These are phyloP conservation scores for Volucella bombylans DNA, from an alignment of 2,888 invertebrate genomes.

Conservation along the genomic window DNA sequence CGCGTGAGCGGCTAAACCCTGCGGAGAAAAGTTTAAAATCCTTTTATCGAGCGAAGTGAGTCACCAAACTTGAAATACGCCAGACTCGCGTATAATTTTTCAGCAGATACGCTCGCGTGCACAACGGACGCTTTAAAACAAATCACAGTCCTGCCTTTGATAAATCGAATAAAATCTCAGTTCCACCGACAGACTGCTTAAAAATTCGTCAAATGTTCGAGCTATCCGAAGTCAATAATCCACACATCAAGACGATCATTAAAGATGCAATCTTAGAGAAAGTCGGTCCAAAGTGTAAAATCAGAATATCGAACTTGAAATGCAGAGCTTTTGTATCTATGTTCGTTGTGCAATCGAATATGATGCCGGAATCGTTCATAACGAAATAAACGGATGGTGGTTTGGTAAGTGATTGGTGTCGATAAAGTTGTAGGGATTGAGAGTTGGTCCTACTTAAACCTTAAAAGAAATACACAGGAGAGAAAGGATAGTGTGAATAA, in stretches of 20 bases:
- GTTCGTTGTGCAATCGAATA: constrained; percentile 92
- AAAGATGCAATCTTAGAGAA: constrained; percentile 96
- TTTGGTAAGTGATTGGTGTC: no score
- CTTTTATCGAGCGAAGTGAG: constrained; percentile 81
- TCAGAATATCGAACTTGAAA: constrained; percentile 95
- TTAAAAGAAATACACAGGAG: no score
- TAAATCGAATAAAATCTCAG: constrained; percentile 81
- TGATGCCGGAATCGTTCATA: constrained; percentile 88
- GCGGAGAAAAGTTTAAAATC: no score
- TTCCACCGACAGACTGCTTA: constrained; percentile 95
- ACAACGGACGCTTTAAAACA: constrained; percentile 84
- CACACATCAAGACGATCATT: constrained; percentile 86
- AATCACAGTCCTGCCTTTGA: constrained; percentile 98
- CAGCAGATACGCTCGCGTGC: constrained; percentile 78
- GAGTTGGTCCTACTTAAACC: no score
- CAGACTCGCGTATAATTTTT: no score
- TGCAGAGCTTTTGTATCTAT: constrained; percentile 93
- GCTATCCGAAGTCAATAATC: constrained; percentile 85
- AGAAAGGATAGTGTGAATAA: no score
- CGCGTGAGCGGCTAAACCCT: no score
- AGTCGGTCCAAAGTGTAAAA: constrained; percentile 90
- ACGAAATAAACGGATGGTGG: no score
- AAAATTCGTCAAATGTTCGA: constrained; percentile 98
- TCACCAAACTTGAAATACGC: no score
- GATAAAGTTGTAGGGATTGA: no score